These are phyloP conservation scores for Chrysomallon squamiferum DNA, from an alignment of 1,140 invertebrate genomes.

Conservation along the genomic window DNA sequence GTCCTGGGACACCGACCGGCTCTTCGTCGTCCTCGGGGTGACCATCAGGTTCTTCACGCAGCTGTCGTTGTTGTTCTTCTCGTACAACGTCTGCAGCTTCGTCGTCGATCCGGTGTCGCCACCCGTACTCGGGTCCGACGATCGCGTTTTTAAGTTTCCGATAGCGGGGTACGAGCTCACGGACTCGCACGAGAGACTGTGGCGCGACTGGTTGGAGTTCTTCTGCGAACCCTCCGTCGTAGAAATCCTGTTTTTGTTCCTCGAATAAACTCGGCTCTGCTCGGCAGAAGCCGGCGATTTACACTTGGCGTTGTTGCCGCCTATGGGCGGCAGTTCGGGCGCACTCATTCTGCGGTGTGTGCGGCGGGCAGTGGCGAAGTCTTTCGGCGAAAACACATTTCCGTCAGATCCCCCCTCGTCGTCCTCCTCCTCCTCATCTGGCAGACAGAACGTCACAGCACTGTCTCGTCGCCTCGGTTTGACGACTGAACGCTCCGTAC, in stretches of 20 bases:
- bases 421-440: constrained; percentile 3
- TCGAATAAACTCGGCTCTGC: background rate
- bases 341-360: background rate
- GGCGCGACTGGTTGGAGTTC: background rate
- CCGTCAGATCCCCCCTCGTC: background rate
- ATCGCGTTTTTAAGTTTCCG: background rate
- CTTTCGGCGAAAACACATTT: too few species aligned
- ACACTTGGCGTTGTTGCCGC: background rate
- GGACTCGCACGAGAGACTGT: background rate
- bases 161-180: background rate
- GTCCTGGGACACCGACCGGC: background rate
- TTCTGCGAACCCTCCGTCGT: background rate
- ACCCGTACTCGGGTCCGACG: background rate
- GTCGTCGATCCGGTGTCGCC: background rate
- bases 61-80: background rate
- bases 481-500: background rate
- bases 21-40: background rate
- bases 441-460: background rate
- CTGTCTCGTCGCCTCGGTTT: background rate
- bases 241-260: background rate
- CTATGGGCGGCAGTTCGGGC: background rate
- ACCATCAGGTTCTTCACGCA: background rate
- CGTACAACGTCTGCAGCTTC: background rate
- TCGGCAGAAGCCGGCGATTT: background rate
- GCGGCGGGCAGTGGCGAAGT: background rate